Evolutionary conservation across 1,140 invertebrate species (phyloP).

Genomic region (Papilio helenus): DNA sequence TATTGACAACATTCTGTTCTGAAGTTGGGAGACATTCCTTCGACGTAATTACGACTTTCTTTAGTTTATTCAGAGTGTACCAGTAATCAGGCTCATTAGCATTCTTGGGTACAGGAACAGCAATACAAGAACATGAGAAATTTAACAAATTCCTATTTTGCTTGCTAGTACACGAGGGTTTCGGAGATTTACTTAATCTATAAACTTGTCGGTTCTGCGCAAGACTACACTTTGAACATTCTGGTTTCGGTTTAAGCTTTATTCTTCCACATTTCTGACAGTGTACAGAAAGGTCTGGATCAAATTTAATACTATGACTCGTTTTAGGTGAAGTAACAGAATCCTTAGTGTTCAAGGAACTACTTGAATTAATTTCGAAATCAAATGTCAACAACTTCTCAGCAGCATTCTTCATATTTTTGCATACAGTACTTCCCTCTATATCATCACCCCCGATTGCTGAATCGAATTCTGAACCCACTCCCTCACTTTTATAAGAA

Average conservation of each 20-base stretch:
- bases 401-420: background rate
- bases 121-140: background rate
- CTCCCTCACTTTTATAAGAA: slow-evolving; percentile 37
- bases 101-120: background rate
- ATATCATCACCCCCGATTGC: background rate
- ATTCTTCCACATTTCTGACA: background rate
- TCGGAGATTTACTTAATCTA: background rate
- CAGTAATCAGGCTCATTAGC: background rate
- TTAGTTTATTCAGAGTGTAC: background rate
- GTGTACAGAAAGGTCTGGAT: background rate
- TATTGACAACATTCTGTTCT: background rate
- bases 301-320: background rate
- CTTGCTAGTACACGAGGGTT: background rate
- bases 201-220: background rate
- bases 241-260: background rate
- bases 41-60: background rate
- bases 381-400: slow-evolving; percentile 11
- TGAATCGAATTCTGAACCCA: slow-evolving; percentile 13
- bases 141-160: background rate
- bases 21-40: background rate
- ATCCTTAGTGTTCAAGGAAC: slow-evolving; percentile 3
- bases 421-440: background rate
- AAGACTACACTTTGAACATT: background rate
- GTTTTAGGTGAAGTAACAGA: background rate
- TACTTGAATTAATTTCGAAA: background rate